Percentiles rank a stretch among this genome's conserved stretches.
These are phyloP conservation scores for Papilio dardanus DNA, from an alignment of 1,140 invertebrate genomes.

Conservation along the genomic window DNA sequence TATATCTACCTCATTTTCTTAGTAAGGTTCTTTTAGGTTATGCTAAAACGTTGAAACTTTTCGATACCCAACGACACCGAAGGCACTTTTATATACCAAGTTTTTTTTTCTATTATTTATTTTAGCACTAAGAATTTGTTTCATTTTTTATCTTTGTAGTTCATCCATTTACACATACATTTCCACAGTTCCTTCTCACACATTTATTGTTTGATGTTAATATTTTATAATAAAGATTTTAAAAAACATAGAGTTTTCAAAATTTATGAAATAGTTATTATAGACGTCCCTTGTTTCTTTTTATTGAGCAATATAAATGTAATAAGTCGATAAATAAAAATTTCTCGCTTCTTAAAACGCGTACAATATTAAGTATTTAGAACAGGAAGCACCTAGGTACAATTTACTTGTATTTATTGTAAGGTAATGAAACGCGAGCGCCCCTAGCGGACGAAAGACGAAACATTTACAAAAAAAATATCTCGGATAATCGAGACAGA, in stretches of 20 bases:
- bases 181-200: slow-evolving; percentile 13
- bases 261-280: slow-evolving; percentile 12
- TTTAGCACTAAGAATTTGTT: slow-evolving; percentile 48
- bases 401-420: slow-evolving; percentile 52
- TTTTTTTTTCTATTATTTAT: slow-evolving; percentile 67
- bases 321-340: background rate
- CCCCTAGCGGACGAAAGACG: background rate
- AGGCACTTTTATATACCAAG: slow-evolving; percentile 49
- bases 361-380: slow-evolving; percentile 22
- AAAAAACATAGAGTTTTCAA: slow-evolving; percentile 23
- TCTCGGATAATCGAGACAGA: slow-evolving; percentile 26
- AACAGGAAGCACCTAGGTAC: slow-evolving; percentile 68
- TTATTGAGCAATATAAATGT: background rate
- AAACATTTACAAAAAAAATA: slow-evolving; percentile 7
- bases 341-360: slow-evolving; percentile 29
- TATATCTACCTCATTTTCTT: slow-evolving; percentile 79
- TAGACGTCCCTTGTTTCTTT: background rate
- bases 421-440: slow-evolving; percentile 13
- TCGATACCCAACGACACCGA: slow-evolving; percentile 53
- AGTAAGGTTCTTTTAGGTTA: slow-evolving; percentile 75
- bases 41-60: slow-evolving; percentile 55
- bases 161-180: background rate
- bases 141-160: slow-evolving; percentile 28
- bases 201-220: slow-evolving; percentile 15
- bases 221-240: slow-evolving; percentile 23